Conservation (phyloP, 2,888 invertebrate genomes). For the Dynastes maya region DNA sequence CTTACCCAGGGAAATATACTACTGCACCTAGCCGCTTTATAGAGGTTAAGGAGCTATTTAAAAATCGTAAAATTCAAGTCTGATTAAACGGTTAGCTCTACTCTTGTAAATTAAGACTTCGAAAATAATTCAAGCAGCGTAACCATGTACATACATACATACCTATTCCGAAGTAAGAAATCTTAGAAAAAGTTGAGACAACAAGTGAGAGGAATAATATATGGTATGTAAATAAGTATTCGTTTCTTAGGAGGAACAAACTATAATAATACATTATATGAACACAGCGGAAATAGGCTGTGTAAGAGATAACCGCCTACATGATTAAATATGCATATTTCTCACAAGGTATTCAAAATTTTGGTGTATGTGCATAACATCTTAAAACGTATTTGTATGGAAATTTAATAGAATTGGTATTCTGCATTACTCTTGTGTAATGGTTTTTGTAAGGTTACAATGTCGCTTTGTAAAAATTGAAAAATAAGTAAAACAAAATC, state of each 20-base stretch:
- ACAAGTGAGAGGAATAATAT: not conserved
- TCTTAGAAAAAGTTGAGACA: not conserved
- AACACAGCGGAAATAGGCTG: not conserved
- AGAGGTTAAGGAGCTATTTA: slow-evolving; percentile 33
- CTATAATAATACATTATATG: slow-evolving; percentile 9
- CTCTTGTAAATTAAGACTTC: slow-evolving; percentile 4
- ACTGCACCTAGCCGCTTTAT: slow-evolving; percentile 10
- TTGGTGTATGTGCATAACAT: not conserved
- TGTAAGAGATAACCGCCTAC: not conserved
- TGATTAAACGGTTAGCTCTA: slow-evolving; percentile 18
- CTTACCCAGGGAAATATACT: slow-evolving; percentile 13
- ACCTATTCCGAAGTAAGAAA: not conserved
- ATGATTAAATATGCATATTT: slow-evolving; percentile 10
- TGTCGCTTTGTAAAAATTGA: too few relatives aligned
- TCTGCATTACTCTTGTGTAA: too few relatives aligned
- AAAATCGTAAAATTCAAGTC: slow-evolving; percentile 26
- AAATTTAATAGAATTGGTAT: too few relatives aligned
- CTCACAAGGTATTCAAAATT: not conserved
- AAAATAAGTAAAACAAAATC: too few relatives aligned
- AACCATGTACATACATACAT: not conserved
- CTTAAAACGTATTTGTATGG: too few relatives aligned
- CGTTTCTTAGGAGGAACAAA: slow-evolving; percentile 2
- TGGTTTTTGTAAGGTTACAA: too few relatives aligned
- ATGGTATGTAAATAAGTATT: slow-evolving; percentile 13
- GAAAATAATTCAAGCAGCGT: slow-evolving; percentile 9